Conservation (phyloP, 1,140 invertebrate species). For the Geopemphigus sp. region DNA sequence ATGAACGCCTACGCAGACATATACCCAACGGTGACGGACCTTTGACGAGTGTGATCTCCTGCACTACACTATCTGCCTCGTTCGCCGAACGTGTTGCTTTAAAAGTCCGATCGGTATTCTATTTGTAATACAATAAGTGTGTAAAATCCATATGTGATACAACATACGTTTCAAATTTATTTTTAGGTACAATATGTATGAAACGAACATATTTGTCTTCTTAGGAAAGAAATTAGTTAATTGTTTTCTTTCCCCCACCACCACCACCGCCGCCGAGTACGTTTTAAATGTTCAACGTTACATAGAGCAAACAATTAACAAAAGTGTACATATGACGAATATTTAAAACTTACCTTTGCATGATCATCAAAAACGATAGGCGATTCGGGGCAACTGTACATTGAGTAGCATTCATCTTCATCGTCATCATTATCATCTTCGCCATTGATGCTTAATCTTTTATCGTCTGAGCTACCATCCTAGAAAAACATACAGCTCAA, state of each 20-base stretch:
- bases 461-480: conserved; percentile 46
- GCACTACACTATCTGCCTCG: background rate
- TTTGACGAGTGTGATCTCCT: conserved; percentile 31
- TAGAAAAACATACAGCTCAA: conserved; percentile 38
- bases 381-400: conserved; percentile 55
- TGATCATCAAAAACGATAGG: conserved; percentile 49
- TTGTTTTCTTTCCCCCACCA: too few relatives aligned
- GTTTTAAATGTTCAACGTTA: too few relatives aligned
- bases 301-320: too few relatives aligned
- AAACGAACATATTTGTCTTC: too few relatives aligned
- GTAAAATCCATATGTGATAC: too few relatives aligned
- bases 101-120: conserved; percentile 16
- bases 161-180: too few relatives aligned
- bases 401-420: conserved; percentile 55
- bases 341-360: conserved; percentile 33
- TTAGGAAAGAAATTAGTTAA: too few relatives aligned
- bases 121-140: conserved; percentile 16
- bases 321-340: background rate
- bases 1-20: conserved; percentile 38
- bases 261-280: too few relatives aligned
- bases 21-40: conserved; percentile 36
- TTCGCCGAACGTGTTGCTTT: background rate
- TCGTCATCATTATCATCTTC: conserved; percentile 47
- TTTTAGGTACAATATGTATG: too few relatives aligned
- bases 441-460: conserved; percentile 25